Evolutionary conservation across 1,140 invertebrate genomes (phyloP).

Genomic region (Drosophila sp.): DNA sequence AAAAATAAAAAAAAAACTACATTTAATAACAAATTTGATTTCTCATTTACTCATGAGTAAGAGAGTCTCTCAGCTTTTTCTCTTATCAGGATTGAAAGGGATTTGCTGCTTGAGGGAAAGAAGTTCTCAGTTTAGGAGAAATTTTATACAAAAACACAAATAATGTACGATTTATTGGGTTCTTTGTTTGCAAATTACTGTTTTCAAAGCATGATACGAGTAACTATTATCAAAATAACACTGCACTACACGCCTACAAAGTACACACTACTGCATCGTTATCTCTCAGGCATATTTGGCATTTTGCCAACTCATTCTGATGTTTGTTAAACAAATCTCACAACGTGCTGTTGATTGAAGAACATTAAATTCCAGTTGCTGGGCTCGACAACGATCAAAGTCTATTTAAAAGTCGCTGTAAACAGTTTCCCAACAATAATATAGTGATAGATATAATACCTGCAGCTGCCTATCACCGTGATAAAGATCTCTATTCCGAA

Average conservation of each 20-base stretch:
- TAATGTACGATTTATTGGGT: too few relatives aligned
- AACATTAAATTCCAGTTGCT: background rate
- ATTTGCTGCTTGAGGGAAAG: too few relatives aligned
- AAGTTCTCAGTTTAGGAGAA: too few relatives aligned
- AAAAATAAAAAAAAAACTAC: too few relatives aligned
- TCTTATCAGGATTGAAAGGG: too few relatives aligned
- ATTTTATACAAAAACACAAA: too few relatives aligned
- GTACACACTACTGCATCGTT: background rate
- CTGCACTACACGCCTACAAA: background rate
- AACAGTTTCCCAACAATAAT: background rate
- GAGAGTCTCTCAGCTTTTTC: too few relatives aligned
- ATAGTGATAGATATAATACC: too few relatives aligned
- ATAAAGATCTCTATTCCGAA: slow-evolving; percentile 86
- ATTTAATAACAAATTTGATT: too few relatives aligned
- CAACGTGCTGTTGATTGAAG: background rate
- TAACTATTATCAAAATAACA: background rate
- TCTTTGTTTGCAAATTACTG: too few relatives aligned
- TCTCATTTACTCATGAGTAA: too few relatives aligned
- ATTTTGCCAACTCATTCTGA: slow-evolving; percentile 9
- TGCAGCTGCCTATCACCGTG: slow-evolving; percentile 86
- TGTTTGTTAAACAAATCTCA: background rate
- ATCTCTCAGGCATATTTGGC: background rate
- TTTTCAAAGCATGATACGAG: background rate
- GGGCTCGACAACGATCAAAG: background rate
- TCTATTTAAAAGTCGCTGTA: background rate